A percentile compares a stretch with the other conserved stretches of the same genome.
Conservation (phyloP, 2,888 invertebrate species). For the Trachelus troglodyta region DNA sequence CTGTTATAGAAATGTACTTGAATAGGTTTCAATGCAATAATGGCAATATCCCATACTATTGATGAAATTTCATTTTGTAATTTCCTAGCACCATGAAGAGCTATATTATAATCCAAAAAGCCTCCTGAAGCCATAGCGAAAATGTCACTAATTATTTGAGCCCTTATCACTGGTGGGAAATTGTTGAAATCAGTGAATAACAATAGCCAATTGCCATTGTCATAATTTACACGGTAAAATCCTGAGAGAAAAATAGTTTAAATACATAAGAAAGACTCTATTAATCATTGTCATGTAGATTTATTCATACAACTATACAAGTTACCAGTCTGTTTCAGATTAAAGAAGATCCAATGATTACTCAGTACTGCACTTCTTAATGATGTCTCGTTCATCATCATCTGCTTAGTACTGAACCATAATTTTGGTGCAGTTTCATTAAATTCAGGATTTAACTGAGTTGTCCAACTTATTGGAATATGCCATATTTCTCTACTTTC, state of each 20-base stretch:
- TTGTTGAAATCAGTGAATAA: constrained; percentile 69
- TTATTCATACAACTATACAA: constrained; percentile 7
- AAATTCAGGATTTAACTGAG: constrained; percentile 50
- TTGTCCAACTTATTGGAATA: constrained; percentile 68
- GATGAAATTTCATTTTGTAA: constrained; percentile 70
- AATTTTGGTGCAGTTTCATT: constrained; percentile 63
- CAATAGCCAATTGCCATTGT: constrained; percentile 71
- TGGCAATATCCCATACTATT: constrained; percentile 73
- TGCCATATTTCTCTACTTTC: constrained; percentile 64
- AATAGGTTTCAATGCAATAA: constrained; percentile 71
- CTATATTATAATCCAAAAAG: constrained; percentile 70
- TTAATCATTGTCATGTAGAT: not conserved
- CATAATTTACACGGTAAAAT: constrained; percentile 77
- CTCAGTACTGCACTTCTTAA: constrained; percentile 48
- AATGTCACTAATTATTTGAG: constrained; percentile 78
- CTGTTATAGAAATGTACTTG: constrained; percentile 71
- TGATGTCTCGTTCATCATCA: constrained; percentile 49
- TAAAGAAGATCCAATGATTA: constrained; percentile 74
- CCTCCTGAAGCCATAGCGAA: constrained; percentile 72
- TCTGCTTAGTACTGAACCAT: constrained; percentile 68
- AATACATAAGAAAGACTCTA: not conserved
- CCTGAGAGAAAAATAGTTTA: constrained; percentile 66
- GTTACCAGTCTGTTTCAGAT: constrained; percentile 74
- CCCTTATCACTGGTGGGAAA: constrained; percentile 73
- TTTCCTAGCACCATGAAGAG: constrained; percentile 68